These are phyloP conservation scores for Dryas iulia DNA, from an alignment of 1,140 invertebrate species.

Conservation along the genomic window DNA sequence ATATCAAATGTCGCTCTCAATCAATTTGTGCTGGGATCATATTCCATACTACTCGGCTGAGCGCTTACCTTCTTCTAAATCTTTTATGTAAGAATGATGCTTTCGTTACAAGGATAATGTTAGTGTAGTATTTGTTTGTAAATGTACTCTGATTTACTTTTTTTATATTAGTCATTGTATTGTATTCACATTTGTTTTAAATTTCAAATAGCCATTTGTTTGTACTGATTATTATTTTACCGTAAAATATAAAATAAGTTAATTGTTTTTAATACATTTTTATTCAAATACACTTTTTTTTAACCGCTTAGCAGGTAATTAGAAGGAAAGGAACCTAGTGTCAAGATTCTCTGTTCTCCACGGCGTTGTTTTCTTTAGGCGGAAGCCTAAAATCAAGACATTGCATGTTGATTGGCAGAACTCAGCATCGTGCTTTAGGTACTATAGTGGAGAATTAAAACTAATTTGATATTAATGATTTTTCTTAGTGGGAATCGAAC, in stretches of 20 bases:
- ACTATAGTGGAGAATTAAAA: no score
- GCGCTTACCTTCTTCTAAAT: conserved; percentile 50
- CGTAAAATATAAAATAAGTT: not conserved
- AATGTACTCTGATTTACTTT: not conserved
- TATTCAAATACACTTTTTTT: no score
- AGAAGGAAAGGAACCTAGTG: no score
- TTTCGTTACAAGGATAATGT: conserved; percentile 13
- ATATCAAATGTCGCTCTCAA: conserved; percentile 80
- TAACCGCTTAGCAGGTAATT: no score
- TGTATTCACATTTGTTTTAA: not conserved
- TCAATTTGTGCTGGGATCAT: conserved; percentile 76
- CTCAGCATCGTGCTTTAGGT: no score
- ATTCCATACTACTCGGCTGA: conserved; percentile 56
- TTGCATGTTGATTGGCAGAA: no score
- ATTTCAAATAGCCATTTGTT: not conserved
- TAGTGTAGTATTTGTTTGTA: conserved; percentile 6
- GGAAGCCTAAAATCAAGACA: no score
- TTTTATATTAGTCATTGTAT: not conserved
- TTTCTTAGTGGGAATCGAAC: no score
- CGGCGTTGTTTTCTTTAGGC: no score
- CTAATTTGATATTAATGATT: no score
- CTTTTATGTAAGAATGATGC: conserved; percentile 35
- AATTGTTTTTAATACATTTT: no score
- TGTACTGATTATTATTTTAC: not conserved
- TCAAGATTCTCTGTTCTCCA: no score